Base-by-base conservation (phyloP, 2,888 invertebrate genomes). In the Ichneumoninae sp. region DNA sequence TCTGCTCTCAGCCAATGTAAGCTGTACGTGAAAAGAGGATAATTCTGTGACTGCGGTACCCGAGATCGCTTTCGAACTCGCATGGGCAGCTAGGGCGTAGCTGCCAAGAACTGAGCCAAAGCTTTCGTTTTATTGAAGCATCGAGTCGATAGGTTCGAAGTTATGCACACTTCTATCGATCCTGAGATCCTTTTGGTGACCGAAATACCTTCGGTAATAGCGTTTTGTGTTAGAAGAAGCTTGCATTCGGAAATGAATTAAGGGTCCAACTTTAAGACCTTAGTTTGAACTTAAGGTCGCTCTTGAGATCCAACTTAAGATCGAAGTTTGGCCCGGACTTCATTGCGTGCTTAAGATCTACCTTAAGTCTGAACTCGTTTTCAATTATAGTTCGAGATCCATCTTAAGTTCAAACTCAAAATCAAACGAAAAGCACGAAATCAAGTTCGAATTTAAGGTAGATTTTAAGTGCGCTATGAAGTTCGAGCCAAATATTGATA, bases 1-100 rank as follows among this genome's bases (percentile, higher is more conserved):
- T 88, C 89, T 88, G 84, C 74, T 82, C 47, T 87, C 87, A 85
- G 85, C 44, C 85, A 87, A 89, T 84, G 40, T 66, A 52, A 60
- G 69, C 54, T 54, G 63, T 63, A 78, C 74, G 54, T 60, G 63
- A 66, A 80, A 78, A 78, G 69, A 79, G 47, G 33, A 65, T 76
- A 47, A 47, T 69, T 70, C 80, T 74, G 77, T 70, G 77, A 83
- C 77, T 77, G 68, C 50, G 66, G 26, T 16, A 13, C 44, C 16
- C 36, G 54, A 63, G 52, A 57, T 77, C 69, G 26, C 47, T 74
- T 63, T 74, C 47, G 63, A 74, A 47, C 26, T 8, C 19, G 63
- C 40, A 40, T 26, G 26, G 26, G 4, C 44, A 47, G 44, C 33
- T n/a, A 6, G 63, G 63, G 30, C 16, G 33, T 33, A 63, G 33